These are phyloP conservation scores for Drosophila pseudoananassae DNA, from an alignment of 1,140 invertebrate species.

Conservation along the genomic window DNA sequence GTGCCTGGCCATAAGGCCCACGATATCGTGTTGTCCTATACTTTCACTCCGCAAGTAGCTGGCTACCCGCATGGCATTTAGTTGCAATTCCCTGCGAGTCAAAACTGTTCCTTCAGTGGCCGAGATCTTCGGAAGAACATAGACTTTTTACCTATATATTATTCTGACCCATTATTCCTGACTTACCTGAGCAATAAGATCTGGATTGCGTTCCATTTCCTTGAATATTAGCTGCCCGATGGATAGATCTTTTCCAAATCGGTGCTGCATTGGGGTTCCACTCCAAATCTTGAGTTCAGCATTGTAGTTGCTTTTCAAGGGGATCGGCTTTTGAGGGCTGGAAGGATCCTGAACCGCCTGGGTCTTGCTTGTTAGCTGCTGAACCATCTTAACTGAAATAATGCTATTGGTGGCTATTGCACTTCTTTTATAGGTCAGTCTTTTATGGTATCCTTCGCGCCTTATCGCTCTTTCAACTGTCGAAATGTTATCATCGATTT, in stretches of 20 bases:
- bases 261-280: slow-evolving; percentile 2
- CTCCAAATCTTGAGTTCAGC: slow-evolving; percentile 27
- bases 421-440: not conserved
- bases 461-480: not conserved
- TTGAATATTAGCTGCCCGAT: slow-evolving; percentile 41
- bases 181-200: slow-evolving; percentile 29
- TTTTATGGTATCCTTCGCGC: slow-evolving; percentile 1
- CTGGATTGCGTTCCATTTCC: slow-evolving; percentile 45
- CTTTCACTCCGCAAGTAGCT: slow-evolving; percentile 12
- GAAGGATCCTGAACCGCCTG: not conserved
- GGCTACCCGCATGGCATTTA: slow-evolving; percentile 28
- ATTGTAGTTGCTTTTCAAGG: slow-evolving; percentile 27
- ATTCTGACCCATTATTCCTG: no score
- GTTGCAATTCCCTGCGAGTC: slow-evolving; percentile 22
- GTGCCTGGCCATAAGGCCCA: slow-evolving; percentile 33
- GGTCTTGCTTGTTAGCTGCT: not conserved
- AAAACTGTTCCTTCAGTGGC: slow-evolving; percentile 35
- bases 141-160: no score
- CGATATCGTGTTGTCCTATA: slow-evolving; percentile 27
- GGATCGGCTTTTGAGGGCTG: not conserved
- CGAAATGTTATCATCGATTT: slow-evolving; percentile 1
- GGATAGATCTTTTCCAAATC: slow-evolving; percentile 24
- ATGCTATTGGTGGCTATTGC: not conserved
- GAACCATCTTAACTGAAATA: slow-evolving; percentile 1
- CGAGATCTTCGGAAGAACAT: slow-evolving; percentile 29